These are phyloP conservation scores for Drosophila prostipennis DNA, from an alignment of 2,888 invertebrate species.

Conservation along the genomic window DNA sequence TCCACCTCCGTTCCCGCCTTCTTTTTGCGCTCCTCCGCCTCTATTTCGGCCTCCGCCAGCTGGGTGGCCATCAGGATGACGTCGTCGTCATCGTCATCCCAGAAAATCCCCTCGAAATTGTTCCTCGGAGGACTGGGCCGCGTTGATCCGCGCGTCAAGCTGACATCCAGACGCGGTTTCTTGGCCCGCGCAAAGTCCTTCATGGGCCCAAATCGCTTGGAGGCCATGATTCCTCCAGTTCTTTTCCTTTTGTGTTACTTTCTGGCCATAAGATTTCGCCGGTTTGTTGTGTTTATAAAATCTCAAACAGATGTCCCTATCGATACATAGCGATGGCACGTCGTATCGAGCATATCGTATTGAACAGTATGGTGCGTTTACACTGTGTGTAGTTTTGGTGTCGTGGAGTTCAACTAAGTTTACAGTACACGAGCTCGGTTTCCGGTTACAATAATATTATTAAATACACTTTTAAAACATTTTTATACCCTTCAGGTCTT, in stretches of 20 bases:
- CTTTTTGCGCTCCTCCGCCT: constrained; percentile 43
- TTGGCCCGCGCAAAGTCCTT: constrained; percentile 78
- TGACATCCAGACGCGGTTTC: constrained; percentile 80
- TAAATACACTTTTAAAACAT: no score
- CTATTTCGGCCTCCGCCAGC: constrained; percentile 74
- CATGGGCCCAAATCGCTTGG: constrained; percentile 75
- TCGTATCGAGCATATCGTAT: no score
- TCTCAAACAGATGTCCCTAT: not conserved
- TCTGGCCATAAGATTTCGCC: not conserved
- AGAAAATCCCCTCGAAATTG: constrained; percentile 61
- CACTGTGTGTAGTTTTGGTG: no score
- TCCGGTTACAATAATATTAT: no score
- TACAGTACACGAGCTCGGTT: no score
- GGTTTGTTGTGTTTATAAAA: constrained; percentile 8
- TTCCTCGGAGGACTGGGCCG: constrained; percentile 26
- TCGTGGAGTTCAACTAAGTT: no score
- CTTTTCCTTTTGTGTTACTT: not conserved
- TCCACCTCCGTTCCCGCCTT: constrained; percentile 36
- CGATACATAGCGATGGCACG: not conserved
- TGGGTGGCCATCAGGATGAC: constrained; percentile 82
- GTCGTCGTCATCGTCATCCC: constrained; percentile 83
- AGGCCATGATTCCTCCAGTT: constrained; percentile 17
- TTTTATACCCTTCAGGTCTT: no score
- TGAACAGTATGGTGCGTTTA: no score
- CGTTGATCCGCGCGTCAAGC: constrained; percentile 50